Conservation (phyloP, 2,797 vertebrate species). For the Pseudopleuronectes americanus region DNA sequence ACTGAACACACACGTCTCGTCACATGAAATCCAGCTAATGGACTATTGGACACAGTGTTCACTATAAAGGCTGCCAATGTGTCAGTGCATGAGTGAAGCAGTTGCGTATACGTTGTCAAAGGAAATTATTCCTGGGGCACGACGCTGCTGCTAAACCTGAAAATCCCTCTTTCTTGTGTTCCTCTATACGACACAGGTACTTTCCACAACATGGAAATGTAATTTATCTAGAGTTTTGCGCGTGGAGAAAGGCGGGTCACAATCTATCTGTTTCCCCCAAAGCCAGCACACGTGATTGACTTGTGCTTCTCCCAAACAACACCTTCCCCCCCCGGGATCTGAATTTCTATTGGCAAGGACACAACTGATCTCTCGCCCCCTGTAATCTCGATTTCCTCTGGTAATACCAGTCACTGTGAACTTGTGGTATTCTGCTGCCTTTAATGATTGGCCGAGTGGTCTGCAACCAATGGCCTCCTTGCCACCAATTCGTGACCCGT, state of each 20-base stretch:
- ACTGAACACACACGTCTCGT: slow-evolving; percentile 72
- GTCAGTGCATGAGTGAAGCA: slow-evolving; percentile 21
- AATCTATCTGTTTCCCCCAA: slow-evolving; percentile 31
- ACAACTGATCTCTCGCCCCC: slow-evolving; percentile 61
- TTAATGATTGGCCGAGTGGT: slow-evolving; percentile 83
- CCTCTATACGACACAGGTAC: slow-evolving; percentile 8
- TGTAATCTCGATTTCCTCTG: slow-evolving; percentile 79
- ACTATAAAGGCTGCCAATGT: slow-evolving; percentile 48
- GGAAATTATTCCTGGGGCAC: slow-evolving; percentile 38
- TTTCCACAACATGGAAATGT: not conserved
- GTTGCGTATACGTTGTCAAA: slow-evolving; percentile 48
- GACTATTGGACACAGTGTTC: slow-evolving; percentile 66
- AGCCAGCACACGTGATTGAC: slow-evolving; percentile 41
- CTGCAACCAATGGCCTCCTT: slow-evolving; percentile 81
- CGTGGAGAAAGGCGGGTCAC: slow-evolving; percentile 22
- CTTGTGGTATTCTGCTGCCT: slow-evolving; percentile 79
- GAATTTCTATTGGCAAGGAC: slow-evolving; percentile 75
- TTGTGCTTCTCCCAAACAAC: slow-evolving; percentile 41
- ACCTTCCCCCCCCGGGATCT: slow-evolving; percentile 38
- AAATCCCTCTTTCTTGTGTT: not conserved
- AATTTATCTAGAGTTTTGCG: slow-evolving; percentile 7
- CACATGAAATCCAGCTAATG: slow-evolving; percentile 73
- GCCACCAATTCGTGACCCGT: slow-evolving; percentile 88
- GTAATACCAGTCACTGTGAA: slow-evolving; percentile 78
- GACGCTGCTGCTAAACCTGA: slow-evolving; percentile 31